These are phyloP conservation scores for Euwallacea fornicatus DNA, from an alignment of 1,140 invertebrate species.

Conservation along the genomic window DNA sequence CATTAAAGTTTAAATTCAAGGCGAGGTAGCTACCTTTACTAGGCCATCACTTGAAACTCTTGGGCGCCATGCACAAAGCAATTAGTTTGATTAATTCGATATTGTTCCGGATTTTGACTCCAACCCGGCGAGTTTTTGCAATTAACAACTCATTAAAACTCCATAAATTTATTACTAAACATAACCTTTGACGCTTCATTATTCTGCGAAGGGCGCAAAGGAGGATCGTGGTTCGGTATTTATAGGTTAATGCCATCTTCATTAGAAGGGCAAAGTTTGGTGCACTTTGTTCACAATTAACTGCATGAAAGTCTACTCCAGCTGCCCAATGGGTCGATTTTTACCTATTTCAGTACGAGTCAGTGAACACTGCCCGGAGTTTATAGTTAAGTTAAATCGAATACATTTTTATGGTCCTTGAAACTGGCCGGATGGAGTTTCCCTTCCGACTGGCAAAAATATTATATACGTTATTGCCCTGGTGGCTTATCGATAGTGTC, in stretches of 20 bases:
- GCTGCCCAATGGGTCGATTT: no score
- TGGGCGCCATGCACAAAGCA: constrained; percentile 31
- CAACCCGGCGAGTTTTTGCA: constrained; percentile 33
- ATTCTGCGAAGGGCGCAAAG: constrained; percentile 8
- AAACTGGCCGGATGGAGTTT: constrained; percentile 27
- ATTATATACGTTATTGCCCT: constrained; percentile 30
- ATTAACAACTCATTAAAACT: constrained; percentile 38
- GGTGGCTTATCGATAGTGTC: constrained; percentile 25
- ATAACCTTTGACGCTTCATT: constrained; percentile 38
- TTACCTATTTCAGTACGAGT: no score
- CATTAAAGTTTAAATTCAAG: not conserved
- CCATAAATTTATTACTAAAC: constrained; percentile 35
- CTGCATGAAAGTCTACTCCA: no score
- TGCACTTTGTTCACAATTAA: no score
- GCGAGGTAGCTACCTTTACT: not conserved
- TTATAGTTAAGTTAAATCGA: constrained; percentile 35
- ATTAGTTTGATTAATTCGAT: constrained; percentile 42
- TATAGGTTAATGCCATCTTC: constrained; percentile 21
- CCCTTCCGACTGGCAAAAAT: constrained; percentile 22
- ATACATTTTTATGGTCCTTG: constrained; percentile 35
- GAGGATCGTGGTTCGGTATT: constrained; percentile 8
- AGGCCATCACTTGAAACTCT: constrained; percentile 30
- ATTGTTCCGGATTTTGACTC: constrained; percentile 38
- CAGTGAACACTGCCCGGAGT: not conserved
- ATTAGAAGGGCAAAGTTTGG: no score